Evolutionary conservation across 2,113 vertebrate genomes (phyloP), one percentile per base, ranked within the genome.

Genomic region (Phaetusa simplex): DNA sequence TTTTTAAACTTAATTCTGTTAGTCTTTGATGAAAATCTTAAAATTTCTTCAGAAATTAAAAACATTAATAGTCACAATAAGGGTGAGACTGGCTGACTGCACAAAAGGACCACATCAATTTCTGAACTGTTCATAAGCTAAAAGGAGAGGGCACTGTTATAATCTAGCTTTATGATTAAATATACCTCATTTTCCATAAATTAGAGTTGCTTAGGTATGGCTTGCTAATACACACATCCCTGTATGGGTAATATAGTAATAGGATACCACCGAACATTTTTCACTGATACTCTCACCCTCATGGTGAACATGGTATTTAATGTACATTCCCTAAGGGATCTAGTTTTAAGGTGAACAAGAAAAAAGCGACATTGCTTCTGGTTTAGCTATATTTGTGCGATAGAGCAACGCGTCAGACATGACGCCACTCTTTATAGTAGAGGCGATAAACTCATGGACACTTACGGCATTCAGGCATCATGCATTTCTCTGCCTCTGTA

Each of bases 381-480:
- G 11, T 34, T 76, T 47, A 30, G 42, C 30, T 38, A 11, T n/a
- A 29, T 12, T 17, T 83, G 24, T 50, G 65, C 70, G 69, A 61
- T 42, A 72, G 52, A 64, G 53, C 50, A 50, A 14, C 0, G 5
- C 26, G 40, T 45, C 52, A 80, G 67, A 62, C 62, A 34, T 18
- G 3, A 16, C 24, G 23, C 24, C 24, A 21, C 5, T 20, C 40
- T 45, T 5, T 17, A 6, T 4, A 50, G 27, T 14, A 52, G 38
- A 72, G 24, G 13, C 55, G 85, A 58, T n/a, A 30, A 71, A 23
- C 47, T 40, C 40, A 9, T 0, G 3, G 89, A 17, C 85, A 98
- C 99, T 99, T 97, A 99, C 99, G 99, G 94, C 99, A 99, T 92
- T 99, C 99, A 0, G 99, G 99, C 99, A 99, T 99, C 99, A 99